These are phyloP conservation scores for Folsomia candida DNA, from an alignment of 2,888 invertebrate species.

Conservation along the genomic window DNA sequence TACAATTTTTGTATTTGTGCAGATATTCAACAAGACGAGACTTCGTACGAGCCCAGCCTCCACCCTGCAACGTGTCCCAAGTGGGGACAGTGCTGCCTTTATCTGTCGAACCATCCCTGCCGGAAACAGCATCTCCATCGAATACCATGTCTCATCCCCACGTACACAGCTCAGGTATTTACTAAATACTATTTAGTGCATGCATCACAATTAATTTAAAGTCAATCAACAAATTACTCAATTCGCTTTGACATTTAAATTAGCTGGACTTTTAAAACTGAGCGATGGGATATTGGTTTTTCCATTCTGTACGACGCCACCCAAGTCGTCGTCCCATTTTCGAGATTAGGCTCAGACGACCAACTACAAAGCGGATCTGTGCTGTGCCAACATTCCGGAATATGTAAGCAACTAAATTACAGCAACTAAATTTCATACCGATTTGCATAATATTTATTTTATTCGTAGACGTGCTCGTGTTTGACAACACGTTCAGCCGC, in stretches of 20 bases:
- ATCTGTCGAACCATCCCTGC: conserved; percentile 33
- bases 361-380: conserved; percentile 35
- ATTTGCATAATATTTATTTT: no score
- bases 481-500: conserved; percentile 43
- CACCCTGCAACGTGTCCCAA: not conserved
- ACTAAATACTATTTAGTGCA: no score
- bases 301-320: conserved; percentile 26
- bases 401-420: conserved; percentile 34
- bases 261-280: conserved; percentile 44
- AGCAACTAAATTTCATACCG: not conserved
- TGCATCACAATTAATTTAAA: not conserved
- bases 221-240: not conserved
- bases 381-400: conserved; percentile 34
- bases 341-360: conserved; percentile 37
- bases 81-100: conserved; percentile 17
- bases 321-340: conserved; percentile 30
- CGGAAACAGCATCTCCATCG: conserved; percentile 31
- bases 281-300: conserved; percentile 41
- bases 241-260: not conserved
- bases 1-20: not conserved
- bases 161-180: conserved; percentile 26
- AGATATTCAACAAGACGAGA: conserved; percentile 25
- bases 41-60: not conserved
- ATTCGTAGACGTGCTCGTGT: conserved; percentile 27
- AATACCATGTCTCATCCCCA: conserved; percentile 28